These are phyloP conservation scores for Ptychochromis oligacanthus DNA, from an alignment of 2,113 vertebrate species.

Conservation along the genomic window DNA sequence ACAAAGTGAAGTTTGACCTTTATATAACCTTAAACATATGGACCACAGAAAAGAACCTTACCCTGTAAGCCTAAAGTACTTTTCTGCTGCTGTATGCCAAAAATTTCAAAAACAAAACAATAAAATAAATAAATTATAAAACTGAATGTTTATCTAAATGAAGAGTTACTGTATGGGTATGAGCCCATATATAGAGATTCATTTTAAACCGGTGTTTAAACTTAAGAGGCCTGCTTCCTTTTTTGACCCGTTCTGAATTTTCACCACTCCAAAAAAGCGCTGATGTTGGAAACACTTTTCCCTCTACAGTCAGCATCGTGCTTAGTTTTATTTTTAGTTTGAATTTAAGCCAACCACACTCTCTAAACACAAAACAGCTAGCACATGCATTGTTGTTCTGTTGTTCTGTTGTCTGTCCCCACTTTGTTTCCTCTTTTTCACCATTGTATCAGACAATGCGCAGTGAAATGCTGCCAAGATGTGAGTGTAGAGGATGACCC, in stretches of 20 bases:
- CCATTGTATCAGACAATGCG: background rate
- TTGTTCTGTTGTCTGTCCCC: background rate
- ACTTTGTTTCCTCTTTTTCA: background rate
- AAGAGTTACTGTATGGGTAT: constrained; percentile 17
- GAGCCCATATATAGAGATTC: background rate
- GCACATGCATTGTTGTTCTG: background rate
- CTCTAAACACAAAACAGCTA: background rate
- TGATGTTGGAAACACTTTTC: constrained; percentile 46
- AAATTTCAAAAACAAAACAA: background rate
- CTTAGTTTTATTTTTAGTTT: background rate
- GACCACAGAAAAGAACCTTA: background rate
- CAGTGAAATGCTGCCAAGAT: constrained; percentile 4
- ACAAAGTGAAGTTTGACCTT: background rate
- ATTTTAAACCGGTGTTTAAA: constrained; percentile 39
- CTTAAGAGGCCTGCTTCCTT: constrained; percentile 34
- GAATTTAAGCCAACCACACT: background rate
- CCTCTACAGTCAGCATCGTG: background rate
- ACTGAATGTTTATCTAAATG: constrained; percentile 32
- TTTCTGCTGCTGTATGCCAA: constrained; percentile 4
- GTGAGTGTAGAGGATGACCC: background rate
- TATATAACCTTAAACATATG: constrained; percentile 21
- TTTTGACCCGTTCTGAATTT: background rate
- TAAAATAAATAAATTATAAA: background rate
- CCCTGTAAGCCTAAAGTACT: background rate
- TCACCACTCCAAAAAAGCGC: constrained; percentile 24